Conservation (phyloP, 2,888 invertebrate species). For the Halictus ligatus region DNA sequence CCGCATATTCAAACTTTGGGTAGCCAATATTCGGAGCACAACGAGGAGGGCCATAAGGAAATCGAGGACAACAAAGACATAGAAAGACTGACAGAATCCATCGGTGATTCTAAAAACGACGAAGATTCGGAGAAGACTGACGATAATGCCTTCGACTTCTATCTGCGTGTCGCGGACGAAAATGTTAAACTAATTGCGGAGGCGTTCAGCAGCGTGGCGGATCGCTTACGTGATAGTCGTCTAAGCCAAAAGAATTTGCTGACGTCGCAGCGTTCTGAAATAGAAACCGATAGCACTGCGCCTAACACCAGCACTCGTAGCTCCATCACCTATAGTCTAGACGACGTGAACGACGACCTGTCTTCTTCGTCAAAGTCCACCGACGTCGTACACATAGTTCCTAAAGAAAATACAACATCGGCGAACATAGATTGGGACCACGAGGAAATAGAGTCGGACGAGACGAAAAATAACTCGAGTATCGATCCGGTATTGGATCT, state of each 20-base stretch:
- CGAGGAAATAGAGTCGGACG: background rate
- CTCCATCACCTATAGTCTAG: conserved; percentile 50
- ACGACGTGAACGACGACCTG: conserved; percentile 49
- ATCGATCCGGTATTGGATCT: conserved; percentile 57
- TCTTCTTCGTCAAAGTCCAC: conserved; percentile 29
- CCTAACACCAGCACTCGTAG: conserved; percentile 57
- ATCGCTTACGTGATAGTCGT: conserved; percentile 64
- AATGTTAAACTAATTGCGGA: conserved; percentile 70
- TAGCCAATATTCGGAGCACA: conserved; percentile 40
- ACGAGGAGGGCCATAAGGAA: conserved; percentile 11
- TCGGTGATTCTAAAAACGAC: conserved; percentile 27
- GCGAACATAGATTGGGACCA: conserved; percentile 33
- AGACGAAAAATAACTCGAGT: background rate
- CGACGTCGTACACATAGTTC: conserved; percentile 29
- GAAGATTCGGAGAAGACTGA: conserved; percentile 38
- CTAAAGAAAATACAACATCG: conserved; percentile 41
- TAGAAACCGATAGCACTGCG: conserved; percentile 52
- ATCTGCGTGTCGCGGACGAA: conserved; percentile 68
- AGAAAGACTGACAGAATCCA: conserved; percentile 31
- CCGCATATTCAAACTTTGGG: conserved; percentile 46
- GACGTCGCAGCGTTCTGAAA: conserved; percentile 54
- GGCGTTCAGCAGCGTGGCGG: conserved; percentile 66
- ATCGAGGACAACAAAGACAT: conserved; percentile 13
- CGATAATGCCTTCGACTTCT: conserved; percentile 63
- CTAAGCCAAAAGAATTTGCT: conserved; percentile 51